Evolutionary conservation across 2,888 invertebrate genomes (phyloP).

Genomic region (Drosophila vallismaia): DNA sequence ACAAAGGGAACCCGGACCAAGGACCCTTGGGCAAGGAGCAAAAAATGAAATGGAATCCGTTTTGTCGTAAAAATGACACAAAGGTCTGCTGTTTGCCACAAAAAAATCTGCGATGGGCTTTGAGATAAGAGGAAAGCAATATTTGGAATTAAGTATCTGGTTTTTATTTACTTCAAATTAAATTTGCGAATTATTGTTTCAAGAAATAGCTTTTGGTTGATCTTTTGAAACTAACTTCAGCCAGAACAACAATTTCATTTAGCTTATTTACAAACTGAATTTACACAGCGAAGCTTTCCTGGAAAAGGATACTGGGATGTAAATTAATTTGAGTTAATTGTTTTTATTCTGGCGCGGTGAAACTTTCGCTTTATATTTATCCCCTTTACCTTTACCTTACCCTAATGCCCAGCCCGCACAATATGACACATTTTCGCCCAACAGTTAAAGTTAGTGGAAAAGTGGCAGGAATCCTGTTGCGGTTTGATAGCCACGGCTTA

Average conservation of each 20-base stretch:
- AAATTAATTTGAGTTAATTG: slow-evolving; percentile 78
- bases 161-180: slow-evolving; percentile 14
- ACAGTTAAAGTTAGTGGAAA: slow-evolving; percentile 4
- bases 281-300: slow-evolving; percentile 29
- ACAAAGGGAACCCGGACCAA: slow-evolving; percentile 22
- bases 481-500: slow-evolving; percentile 57
- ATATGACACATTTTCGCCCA: slow-evolving; percentile 45
- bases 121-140: slow-evolving; percentile 47
- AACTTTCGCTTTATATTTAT: slow-evolving; percentile 71
- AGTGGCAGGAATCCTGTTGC: slow-evolving; percentile 35
- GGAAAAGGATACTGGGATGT: slow-evolving; percentile 57
- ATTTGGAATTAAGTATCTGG: slow-evolving; percentile 12
- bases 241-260: slow-evolving; percentile 27
- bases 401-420: slow-evolving; percentile 13
- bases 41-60: slow-evolving; percentile 1
- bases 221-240: not conserved
- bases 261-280: slow-evolving; percentile 39
- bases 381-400: slow-evolving; percentile 9
- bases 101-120: slow-evolving; percentile 59
- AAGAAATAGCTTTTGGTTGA: not conserved
- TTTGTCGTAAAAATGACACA: slow-evolving; percentile 74
- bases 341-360: slow-evolving; percentile 53
- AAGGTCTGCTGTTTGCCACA: slow-evolving; percentile 18
- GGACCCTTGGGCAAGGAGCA: slow-evolving; percentile 6
- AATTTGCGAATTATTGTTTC: slow-evolving; percentile 4